A percentile compares a stretch with the other conserved stretches of the same genome.
These are phyloP conservation scores for Heliconius hermathena DNA, from an alignment of 1,140 invertebrate genomes.

Conservation along the genomic window DNA sequence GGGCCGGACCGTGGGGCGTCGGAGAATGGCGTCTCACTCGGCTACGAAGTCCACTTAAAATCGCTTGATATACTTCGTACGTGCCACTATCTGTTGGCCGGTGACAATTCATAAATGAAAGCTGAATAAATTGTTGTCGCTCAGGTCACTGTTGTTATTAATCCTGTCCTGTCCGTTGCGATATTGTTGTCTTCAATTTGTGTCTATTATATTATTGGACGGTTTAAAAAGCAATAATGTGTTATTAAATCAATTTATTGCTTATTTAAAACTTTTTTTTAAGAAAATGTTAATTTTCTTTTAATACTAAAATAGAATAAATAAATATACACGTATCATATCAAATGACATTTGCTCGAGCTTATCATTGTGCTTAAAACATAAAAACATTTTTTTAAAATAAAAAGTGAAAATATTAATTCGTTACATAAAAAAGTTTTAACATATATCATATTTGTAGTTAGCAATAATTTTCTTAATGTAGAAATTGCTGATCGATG, in stretches of 20 bases:
- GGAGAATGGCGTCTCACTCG: constrained; percentile 49
- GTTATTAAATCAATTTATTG: no score
- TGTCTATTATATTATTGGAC: no score
- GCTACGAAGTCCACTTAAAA: constrained; percentile 49
- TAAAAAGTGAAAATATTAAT: no score
- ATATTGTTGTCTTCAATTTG: neutral
- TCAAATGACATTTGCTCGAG: no score
- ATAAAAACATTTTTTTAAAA: no score
- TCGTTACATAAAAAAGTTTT: neutral
- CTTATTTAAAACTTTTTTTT: no score
- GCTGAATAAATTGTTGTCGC: neutral
- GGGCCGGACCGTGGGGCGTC: constrained; percentile 52
- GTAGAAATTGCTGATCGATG: constrained; percentile 40
- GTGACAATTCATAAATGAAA: constrained; percentile 25
- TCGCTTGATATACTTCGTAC: constrained; percentile 40
- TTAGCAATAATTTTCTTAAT: constrained; percentile 31
- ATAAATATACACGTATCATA: no score
- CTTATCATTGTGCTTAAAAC: no score
- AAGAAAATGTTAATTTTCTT: no score
- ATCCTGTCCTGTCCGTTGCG: neutral
- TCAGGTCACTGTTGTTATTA: neutral
- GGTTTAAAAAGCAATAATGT: no score
- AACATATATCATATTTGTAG: neutral
- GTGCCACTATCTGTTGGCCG: constrained; percentile 25
- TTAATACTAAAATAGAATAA: no score